Base-by-base conservation (phyloP, 1,140 invertebrate species). In the Drosophila sucinea region DNA sequence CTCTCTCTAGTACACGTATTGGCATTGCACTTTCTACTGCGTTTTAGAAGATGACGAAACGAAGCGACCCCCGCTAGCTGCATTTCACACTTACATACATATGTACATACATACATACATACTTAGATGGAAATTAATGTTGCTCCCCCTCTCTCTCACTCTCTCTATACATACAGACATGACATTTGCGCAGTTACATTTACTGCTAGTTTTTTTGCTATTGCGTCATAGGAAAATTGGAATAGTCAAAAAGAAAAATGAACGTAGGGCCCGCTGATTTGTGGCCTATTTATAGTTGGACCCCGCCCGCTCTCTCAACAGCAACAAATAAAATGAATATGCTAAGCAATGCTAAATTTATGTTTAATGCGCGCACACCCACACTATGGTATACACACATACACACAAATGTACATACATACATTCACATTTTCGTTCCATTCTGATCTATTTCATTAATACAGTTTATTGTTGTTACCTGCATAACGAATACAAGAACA, bases 181-280 rank as follows among this genome's bases (percentile, higher is more conserved):
- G 40, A 72, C 71, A 79, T 89, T 79, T 86, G 83, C 83, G 83
- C 83, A 86, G 83, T 86, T 73, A 86, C 76, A 83, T 73, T 87
- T 73, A 72, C 74, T 75, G 82, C 78, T 77, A 79, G 68, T 86
- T 82, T 85, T 17, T 81, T 82, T 67, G 79, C 60, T 79, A 79
- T 86, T 86, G 79, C 83, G 83, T 86, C 83, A 86, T 76, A 70
- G 61, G 61, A 65, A 63, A 10, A 63, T 77, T 67, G 35, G 57
- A 64, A 61, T 61, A 11, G 25, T 35, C 51, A 27, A 35, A 54
- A 35, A n/a, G n/a, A 17, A 64, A 60, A 56, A 58, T 44, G 7
- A 60, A 10, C 8, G 8, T 29, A 56, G 17, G 29, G 63, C 25
- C 25, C 30, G 2, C 62, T 38, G 8, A 33, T 29, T 35, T 64